These are phyloP conservation scores for Chanos chanos DNA, from an alignment of 2,797 vertebrate genomes.

Conservation along the genomic window DNA sequence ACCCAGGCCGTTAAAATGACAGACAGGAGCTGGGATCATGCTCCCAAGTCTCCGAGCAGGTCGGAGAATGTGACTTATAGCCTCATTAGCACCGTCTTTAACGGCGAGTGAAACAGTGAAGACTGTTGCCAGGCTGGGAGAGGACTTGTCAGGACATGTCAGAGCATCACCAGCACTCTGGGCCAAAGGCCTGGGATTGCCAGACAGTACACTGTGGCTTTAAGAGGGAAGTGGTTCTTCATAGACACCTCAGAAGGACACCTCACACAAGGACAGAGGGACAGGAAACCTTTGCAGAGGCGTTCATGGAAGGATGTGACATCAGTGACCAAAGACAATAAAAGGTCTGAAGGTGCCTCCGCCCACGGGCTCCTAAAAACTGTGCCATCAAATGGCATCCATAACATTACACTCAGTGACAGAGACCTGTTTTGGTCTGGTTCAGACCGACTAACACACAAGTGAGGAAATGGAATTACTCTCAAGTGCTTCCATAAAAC, in stretches of 20 bases:
- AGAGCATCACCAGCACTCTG: slow-evolving; percentile 5
- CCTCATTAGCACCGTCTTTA: slow-evolving; percentile 30
- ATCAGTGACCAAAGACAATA: slow-evolving; percentile 83
- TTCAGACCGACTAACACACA: too few species aligned
- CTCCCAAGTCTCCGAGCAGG: slow-evolving; percentile 10
- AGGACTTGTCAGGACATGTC: slow-evolving; percentile 19
- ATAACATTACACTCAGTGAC: too few species aligned
- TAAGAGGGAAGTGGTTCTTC: slow-evolving; percentile 48
- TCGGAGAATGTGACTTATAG: slow-evolving; percentile 19
- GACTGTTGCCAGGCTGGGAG: slow-evolving; percentile 21
- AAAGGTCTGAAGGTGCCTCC: slow-evolving; percentile 88
- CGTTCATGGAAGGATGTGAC: slow-evolving; percentile 81
- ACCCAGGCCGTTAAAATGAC: background rate
- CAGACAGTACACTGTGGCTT: slow-evolving; percentile 50
- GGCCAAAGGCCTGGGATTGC: background rate
- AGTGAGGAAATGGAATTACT: too few species aligned
- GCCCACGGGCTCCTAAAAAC: slow-evolving; percentile 79
- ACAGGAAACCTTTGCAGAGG: slow-evolving; percentile 79
- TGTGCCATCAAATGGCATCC: too few species aligned
- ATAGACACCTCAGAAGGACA: slow-evolving; percentile 17
- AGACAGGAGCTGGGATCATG: background rate
- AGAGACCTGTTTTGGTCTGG: too few species aligned
- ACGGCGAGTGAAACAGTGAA: slow-evolving; percentile 11
- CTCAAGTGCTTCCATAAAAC: too few species aligned
- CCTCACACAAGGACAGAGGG: slow-evolving; percentile 70